phyloP scores from a whole-genome alignment of 2,888 invertebrate species.

The Amphipoea lucens region DNA sequence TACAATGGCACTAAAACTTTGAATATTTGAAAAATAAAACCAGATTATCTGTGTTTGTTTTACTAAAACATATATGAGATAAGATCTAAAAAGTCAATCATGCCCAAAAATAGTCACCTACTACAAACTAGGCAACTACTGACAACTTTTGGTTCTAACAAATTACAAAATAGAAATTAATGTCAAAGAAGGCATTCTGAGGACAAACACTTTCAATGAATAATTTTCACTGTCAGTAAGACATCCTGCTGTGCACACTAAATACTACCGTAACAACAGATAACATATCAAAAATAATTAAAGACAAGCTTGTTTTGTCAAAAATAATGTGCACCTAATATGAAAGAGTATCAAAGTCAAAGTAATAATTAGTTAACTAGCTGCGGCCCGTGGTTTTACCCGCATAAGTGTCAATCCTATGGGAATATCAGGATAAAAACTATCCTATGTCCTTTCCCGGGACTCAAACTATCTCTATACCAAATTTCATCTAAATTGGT shows the following conservation, averaged over 20 bases:
- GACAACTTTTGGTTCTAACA: background rate
- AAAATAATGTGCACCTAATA: too few relatives aligned
- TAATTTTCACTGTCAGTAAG: background rate
- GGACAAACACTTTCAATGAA: background rate
- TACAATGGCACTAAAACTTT: background rate
- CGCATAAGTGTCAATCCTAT: too few relatives aligned
- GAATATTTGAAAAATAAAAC: background rate
- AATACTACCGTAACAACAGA: background rate
- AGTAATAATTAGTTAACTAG: background rate
- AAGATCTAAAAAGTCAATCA: background rate
- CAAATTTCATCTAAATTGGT: too few relatives aligned
- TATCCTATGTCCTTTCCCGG: too few relatives aligned
- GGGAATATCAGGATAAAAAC: too few relatives aligned
- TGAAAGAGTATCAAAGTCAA: background rate
- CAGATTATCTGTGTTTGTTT: background rate
- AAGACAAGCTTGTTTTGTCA: too few relatives aligned
- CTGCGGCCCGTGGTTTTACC: too few relatives aligned
- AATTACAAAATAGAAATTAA: background rate
- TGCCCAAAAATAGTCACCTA: background rate
- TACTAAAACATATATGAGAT: background rate
- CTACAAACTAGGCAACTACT: background rate
- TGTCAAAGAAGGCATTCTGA: background rate
- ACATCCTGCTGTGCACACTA: background rate
- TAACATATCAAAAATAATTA: background rate
- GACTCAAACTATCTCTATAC: too few relatives aligned